Percentiles rank a stretch among this genome's conserved stretches.
Evolutionary conservation across 2,888 invertebrate genomes (phyloP).

Genomic region (Thumatha senex): DNA sequence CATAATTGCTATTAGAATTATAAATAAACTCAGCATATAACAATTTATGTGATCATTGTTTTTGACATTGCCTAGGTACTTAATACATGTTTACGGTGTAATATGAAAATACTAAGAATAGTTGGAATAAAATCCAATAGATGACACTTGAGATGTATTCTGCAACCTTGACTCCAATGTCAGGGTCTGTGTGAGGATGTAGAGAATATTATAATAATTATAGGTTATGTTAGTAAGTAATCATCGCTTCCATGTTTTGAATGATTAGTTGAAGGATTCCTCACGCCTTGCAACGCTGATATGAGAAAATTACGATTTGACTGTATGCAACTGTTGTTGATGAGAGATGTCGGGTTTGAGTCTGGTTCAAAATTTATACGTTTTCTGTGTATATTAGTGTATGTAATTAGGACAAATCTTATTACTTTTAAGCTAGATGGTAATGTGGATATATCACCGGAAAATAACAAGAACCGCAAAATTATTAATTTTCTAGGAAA

Average conservation of each 20-base stretch:
- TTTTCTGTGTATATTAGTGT: too few relatives aligned
- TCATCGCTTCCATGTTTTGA: conserved; percentile 9
- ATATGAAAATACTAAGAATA: not conserved
- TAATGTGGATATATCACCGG: too few relatives aligned
- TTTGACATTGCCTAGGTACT: not conserved
- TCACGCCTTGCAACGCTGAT: conserved; percentile 7
- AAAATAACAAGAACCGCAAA: too few relatives aligned
- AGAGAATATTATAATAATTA: conserved; percentile 17
- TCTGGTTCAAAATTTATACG: too few relatives aligned
- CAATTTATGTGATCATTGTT: not conserved
- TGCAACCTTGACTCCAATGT: conserved; percentile 11
- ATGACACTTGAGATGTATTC: conserved; percentile 1
- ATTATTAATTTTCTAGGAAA: too few relatives aligned
- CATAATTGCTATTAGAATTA: too few relatives aligned
- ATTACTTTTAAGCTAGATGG: too few relatives aligned
- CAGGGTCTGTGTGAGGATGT: conserved; percentile 13
- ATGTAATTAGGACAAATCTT: too few relatives aligned
- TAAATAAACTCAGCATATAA: not conserved
- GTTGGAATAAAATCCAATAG: not conserved
- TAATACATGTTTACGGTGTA: not conserved
- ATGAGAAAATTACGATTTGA: not conserved
- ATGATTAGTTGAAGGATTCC: not conserved
- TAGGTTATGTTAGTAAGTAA: conserved; percentile 6
- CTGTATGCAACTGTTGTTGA: too few relatives aligned
- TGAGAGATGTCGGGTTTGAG: too few relatives aligned